Evolutionary conservation across 2,888 invertebrate species (phyloP), one percentile per base, ranked within the genome.

Genomic region (Cataglyphis altisquamis): DNA sequence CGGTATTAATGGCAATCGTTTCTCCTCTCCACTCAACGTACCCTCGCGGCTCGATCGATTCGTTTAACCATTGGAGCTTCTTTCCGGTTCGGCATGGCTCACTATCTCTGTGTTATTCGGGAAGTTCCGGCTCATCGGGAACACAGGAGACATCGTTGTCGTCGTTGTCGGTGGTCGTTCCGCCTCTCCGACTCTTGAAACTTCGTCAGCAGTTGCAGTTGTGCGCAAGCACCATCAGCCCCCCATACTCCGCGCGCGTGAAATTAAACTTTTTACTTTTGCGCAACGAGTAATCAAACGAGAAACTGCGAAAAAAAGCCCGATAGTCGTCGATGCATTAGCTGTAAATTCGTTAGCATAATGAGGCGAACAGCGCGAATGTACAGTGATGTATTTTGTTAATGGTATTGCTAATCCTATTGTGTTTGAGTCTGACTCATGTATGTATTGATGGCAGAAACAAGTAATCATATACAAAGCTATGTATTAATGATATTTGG

Each of bases 1-100:
- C 39, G 73, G 67, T 85, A 90, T 90, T 90, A 90, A 90, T 90
- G 90, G 52, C 63, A 72, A 84, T 82, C 89, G 87, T 90, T 88
- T 86, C 75, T 52, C 52, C n/a, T 8, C 82, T 84, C 29, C 29
- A 1, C 25, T 1, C 25, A 62, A 36, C 39, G 70, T 18, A 12
- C 8, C 36, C 36, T 21, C 55, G n/a, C 64, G 66, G 21, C 64
- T 64, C 72, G 83, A 83, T 89, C 91, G 88, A 89, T 88, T 78
- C 74, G 78, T 68, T 87, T 72, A 66, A 72, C 41, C 36, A 66
- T 74, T 80, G 83, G 62, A 63, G 39, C 48, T 82, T 66, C 81
- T 64, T 75, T 77, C 21, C 18, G 52, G 52, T 57, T 39, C 52
- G 52, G 29, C 62, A n/a, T 55, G n/a, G 9, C 18, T 63, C 41